Evolutionary conservation across 1,140 invertebrate species (phyloP), one percentile per base, ranked within the genome.

Genomic region (Halictus rubicundus): DNA sequence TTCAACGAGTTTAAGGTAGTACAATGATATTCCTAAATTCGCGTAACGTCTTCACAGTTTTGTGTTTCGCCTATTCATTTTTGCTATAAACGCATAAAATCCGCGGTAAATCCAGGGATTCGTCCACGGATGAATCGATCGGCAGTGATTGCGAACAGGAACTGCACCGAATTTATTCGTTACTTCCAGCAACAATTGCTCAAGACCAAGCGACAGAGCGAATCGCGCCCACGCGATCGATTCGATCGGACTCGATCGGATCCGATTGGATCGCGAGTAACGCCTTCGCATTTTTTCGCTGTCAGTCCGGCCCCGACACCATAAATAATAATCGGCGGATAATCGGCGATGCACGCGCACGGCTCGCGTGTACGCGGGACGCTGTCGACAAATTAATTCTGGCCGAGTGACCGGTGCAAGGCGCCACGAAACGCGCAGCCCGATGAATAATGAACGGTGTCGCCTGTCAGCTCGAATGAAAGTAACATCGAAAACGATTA

Each of bases 311-410:
- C 42, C 12, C 42, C 83, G 87, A 75, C 83, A 88, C 90, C 88
- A 89, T 92, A 92, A 92, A 92, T 92, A 91, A 92, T 90, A 89
- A 90, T 90, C 86, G 79, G 77, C 87, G 87, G 85, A 90, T 90
- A 89, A 91, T 88, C 84, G 70, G 63, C 74, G 84, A 61, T 75
- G 87, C 80, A 80, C 78, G 70, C 49, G 37, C 69, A 42, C 32
- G 12, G 5, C 39, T 54, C 54, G 14, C 61, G 63, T 12, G 59
- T 52, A 42, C 6, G 52, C 74, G 68, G 74, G 60, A 84, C 49
- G 52, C 39, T 78, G 80, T 82, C 83, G 83, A 76, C 75, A 78
- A 86, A 86, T 86, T 85, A 82, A 86, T 86, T 85, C 68, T 59
- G 68, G 57, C 81, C 68, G 65, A 32, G 9, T 54, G 52, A 61